phyloP scores from a whole-genome alignment of 2,888 invertebrate species.

The Tetranychus piercei region DNA sequence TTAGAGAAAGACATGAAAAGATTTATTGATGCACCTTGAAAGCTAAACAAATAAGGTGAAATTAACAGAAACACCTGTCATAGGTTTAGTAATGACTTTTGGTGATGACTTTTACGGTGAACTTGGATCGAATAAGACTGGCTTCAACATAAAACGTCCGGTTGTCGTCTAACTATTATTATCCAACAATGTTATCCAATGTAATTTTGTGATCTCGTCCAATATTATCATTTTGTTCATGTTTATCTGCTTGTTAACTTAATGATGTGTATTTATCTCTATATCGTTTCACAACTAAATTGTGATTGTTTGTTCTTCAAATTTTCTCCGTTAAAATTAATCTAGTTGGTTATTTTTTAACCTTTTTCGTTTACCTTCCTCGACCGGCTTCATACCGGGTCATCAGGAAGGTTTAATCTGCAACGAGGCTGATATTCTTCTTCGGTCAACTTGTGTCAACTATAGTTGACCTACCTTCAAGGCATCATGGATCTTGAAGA shows the following conservation, averaged over 20 bases:
- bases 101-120: conserved; percentile 82
- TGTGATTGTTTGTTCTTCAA: neutral
- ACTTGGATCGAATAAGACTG: conserved; percentile 64
- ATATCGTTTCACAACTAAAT: neutral
- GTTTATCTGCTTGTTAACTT: neutral
- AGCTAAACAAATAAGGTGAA: too few species aligned
- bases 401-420: neutral
- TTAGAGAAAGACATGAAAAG: too few species aligned
- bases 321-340: neutral
- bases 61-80: too few species aligned
- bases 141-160: conserved; percentile 50
- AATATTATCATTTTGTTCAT: neutral
- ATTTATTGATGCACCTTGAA: too few species aligned
- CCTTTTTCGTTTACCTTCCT: neutral
- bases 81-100: conserved; percentile 17
- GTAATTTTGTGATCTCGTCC: neutral
- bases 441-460: neutral
- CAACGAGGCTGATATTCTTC: neutral
- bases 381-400: neutral
- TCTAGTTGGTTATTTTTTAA: neutral
- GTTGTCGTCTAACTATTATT: neutral
- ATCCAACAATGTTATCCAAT: neutral
- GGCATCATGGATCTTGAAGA: conserved; percentile 1
- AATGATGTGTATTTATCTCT: neutral
- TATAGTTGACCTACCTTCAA: neutral